Evolutionary conservation across 2,113 vertebrate species (phyloP).

Genomic region (Astatotilapia flaviijosephi): DNA sequence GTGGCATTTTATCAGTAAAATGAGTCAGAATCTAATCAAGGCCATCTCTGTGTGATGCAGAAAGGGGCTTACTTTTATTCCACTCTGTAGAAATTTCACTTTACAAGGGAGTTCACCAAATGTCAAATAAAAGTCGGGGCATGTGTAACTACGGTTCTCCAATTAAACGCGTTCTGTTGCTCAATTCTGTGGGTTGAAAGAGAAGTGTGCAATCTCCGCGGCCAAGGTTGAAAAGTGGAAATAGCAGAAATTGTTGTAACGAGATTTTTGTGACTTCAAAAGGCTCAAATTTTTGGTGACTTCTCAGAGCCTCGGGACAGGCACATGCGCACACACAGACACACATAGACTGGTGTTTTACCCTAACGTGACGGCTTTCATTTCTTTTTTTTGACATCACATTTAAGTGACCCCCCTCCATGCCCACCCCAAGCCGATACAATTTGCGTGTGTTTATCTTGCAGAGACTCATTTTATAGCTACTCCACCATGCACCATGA

Average conservation of each 20-base stretch:
- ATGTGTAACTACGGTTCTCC: neutral
- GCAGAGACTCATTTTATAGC: conserved; percentile 26
- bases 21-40: neutral
- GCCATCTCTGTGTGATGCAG: neutral
- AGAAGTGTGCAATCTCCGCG: neutral
- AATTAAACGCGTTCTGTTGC: neutral
- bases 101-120: neutral
- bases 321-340: neutral
- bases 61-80: neutral
- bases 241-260: conserved; percentile 18
- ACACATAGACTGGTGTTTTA: neutral
- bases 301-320: neutral
- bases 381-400: neutral
- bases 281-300: neutral
- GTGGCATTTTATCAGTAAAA: neutral
- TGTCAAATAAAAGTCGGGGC: conserved; percentile 30
- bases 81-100: neutral
- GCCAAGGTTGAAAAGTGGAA: neutral
- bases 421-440: neutral
- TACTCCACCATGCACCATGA: conserved; percentile 29
- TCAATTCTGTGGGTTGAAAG: neutral
- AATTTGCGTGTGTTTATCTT: conserved; percentile 28
- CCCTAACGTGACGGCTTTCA: conserved; percentile 8
- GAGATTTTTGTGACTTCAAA: conserved; percentile 6
- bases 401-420: neutral